These are phyloP conservation scores for Drosophila lacertosa DNA, from an alignment of 1,140 invertebrate species.

Conservation along the genomic window DNA sequence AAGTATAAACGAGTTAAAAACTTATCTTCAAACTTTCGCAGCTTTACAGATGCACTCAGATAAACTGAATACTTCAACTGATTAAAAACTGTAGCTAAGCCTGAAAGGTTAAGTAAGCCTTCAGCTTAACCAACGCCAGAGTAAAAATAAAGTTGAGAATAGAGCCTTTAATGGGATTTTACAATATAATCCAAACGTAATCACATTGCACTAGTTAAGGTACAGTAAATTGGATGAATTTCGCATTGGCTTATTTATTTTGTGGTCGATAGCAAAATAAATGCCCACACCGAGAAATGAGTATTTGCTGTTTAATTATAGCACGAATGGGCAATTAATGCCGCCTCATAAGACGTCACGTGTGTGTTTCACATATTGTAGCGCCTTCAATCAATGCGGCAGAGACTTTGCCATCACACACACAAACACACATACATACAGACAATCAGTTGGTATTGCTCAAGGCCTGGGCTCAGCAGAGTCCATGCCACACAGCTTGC, in stretches of 20 bases:
- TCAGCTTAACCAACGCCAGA: too few species aligned
- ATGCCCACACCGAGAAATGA: conserved; percentile 8
- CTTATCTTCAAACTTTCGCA: too few species aligned
- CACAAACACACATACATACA: background rate
- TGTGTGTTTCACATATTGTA: conserved; percentile 33
- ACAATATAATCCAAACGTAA: conserved; percentile 13
- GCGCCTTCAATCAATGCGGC: conserved; percentile 36
- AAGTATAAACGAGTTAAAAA: too few species aligned
- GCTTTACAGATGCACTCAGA: too few species aligned
- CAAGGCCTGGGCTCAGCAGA: conserved; percentile 3
- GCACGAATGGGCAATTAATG: conserved; percentile 47
- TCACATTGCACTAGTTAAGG: conserved; percentile 7
- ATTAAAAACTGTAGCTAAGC: too few species aligned
- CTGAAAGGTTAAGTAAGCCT: too few species aligned
- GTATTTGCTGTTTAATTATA: conserved; percentile 44
- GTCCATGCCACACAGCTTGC: conserved; percentile 18
- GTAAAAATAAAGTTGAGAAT: background rate
- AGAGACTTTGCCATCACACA: conserved; percentile 2
- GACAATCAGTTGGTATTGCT: background rate
- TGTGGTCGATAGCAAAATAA: background rate
- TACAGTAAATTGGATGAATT: background rate
- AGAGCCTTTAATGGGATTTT: background rate
- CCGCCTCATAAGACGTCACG: conserved; percentile 45
- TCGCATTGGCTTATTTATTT: background rate
- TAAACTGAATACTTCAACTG: too few species aligned